Conservation (phyloP, 2,888 invertebrate genomes). For the Oithona nana region DNA sequence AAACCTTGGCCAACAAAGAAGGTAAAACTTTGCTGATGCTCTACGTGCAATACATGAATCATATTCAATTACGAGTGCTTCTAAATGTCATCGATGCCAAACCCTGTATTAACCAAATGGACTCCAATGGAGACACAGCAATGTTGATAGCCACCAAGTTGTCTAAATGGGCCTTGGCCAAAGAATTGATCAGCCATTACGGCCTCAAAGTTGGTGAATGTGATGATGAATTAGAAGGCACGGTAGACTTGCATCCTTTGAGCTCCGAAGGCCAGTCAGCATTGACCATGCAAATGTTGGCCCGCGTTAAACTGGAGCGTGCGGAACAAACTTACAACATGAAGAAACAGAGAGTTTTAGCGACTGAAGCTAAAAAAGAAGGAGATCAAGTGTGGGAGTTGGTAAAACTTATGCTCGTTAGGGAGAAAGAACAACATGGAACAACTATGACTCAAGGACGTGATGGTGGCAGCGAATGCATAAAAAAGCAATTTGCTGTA, state of each 20-base stretch:
- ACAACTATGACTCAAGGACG: slow-evolving; percentile 7
- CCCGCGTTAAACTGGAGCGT: not conserved
- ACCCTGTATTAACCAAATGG: not conserved
- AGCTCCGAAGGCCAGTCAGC: not conserved
- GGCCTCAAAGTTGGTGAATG: not conserved
- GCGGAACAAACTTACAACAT: slow-evolving; percentile 2
- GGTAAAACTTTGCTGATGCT: not conserved
- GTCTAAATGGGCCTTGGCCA: not conserved
- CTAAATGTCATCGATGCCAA: not conserved
- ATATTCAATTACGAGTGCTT: not conserved
- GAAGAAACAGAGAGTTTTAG: slow-evolving; percentile 4
- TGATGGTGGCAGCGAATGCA: slow-evolving; percentile 10
- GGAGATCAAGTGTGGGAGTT: not conserved
- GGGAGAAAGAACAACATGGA: slow-evolving; percentile 14
- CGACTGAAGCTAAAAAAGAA: not conserved
- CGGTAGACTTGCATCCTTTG: not conserved
- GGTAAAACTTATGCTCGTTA: slow-evolving; percentile 4
- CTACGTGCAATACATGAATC: not conserved
- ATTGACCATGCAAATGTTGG: not conserved
- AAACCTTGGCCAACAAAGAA: not conserved
- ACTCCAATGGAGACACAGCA: not conserved
- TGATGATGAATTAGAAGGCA: not conserved
- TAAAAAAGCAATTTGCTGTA: slow-evolving; percentile 10
- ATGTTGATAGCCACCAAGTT: not conserved
- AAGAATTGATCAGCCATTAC: not conserved